phyloP scores from a whole-genome alignment of 2,888 invertebrate species.

The Drosophila emarginata region DNA sequence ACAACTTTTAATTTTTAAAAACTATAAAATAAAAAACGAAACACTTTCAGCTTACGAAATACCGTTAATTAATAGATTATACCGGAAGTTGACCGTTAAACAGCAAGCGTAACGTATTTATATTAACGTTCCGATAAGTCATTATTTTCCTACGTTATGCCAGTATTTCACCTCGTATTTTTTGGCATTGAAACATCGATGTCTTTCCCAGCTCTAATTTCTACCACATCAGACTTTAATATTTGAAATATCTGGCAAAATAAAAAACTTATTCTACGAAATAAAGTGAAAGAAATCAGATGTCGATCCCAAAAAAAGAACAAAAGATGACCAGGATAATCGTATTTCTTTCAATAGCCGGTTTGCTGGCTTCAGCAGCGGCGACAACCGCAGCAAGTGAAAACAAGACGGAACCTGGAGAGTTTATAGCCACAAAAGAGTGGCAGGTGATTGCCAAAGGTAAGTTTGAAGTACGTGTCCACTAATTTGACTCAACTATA shows the following conservation, averaged over 20 bases:
- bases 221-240: conserved; percentile 5
- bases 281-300: neutral
- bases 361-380: conserved; percentile 10
- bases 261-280: neutral
- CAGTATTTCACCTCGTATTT: no score
- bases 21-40: no score
- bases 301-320: neutral
- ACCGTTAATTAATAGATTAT: no score
- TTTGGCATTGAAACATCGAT: neutral
- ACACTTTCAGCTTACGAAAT: no score
- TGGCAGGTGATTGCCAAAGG: conserved; percentile 87
- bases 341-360: neutral
- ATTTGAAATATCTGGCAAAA: neutral
- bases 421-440: conserved; percentile 85
- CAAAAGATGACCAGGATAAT: conserved; percentile 21
- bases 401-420: conserved; percentile 44
- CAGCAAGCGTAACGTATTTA: no score
- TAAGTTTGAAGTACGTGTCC: conserved; percentile 69
- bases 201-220: neutral
- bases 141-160: no score
- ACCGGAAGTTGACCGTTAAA: no score
- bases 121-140: no score
- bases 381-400: conserved; percentile 24
- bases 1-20: no score
- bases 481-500: neutral